Percentiles rank a stretch among this genome's conserved stretches.
Conservation (phyloP, 2,888 invertebrate genomes). For the Chloromyia formosa region DNA sequence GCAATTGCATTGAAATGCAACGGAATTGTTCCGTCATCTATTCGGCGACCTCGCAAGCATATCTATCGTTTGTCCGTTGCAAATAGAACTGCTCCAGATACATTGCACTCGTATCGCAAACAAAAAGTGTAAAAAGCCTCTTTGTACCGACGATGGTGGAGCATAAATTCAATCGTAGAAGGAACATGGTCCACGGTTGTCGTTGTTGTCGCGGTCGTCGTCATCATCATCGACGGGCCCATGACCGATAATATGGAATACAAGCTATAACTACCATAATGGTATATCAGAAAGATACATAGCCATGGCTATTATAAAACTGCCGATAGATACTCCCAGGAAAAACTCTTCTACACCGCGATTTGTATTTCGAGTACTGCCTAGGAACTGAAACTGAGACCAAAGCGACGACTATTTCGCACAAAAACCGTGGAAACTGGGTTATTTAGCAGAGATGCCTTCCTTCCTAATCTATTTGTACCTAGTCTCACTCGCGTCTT, state of each 20-base stretch:
- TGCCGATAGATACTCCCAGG: conserved; percentile 41
- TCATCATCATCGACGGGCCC: conserved; percentile 21
- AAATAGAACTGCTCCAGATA: conserved; percentile 33
- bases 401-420: conserved; percentile 30
- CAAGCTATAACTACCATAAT: conserved; percentile 41
- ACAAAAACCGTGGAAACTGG: conserved; percentile 50
- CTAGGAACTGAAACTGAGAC: neutral
- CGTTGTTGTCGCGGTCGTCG: conserved; percentile 25
- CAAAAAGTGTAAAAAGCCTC: neutral
- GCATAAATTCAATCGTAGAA: conserved; percentile 40
- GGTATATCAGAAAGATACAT: conserved; percentile 24
- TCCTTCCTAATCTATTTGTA: conserved; percentile 42
- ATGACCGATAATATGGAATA: conserved; percentile 42
- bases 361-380: neutral
- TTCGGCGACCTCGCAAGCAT: neutral
- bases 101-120: conserved; percentile 2
- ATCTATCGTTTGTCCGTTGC: neutral
- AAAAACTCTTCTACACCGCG: neutral
- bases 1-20: conserved; percentile 20
- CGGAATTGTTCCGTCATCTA: neutral
- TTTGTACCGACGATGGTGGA: conserved; percentile 4
- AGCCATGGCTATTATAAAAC: conserved; percentile 13
- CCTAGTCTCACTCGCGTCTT: conserved; percentile 35
- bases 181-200: conserved; percentile 29
- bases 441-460: conserved; percentile 44